phyloP scores from a whole-genome alignment of 2,797 vertebrate species.

The Myoxocephalus aenaeus region DNA sequence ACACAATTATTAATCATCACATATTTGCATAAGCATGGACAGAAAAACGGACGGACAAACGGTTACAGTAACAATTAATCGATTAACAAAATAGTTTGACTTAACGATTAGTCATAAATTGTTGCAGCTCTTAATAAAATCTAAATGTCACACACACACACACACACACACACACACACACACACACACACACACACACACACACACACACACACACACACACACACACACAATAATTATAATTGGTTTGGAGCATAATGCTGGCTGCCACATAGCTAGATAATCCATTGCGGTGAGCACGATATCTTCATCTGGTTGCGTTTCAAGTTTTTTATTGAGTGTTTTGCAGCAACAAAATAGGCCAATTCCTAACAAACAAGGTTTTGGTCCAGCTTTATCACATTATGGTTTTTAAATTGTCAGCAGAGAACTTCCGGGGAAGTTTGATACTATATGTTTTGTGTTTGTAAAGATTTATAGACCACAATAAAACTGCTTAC shows the following conservation, averaged over 20 bases:
- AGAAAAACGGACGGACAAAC: background rate
- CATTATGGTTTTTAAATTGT: background rate
- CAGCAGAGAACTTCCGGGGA: background rate
- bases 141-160: background rate
- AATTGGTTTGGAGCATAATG: constrained; percentile 23
- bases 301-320: constrained; percentile 41
- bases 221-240: constrained; percentile 16
- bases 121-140: background rate
- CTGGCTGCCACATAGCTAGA: constrained; percentile 18
- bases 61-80: background rate
- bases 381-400: background rate
- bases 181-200: too few relatives aligned
- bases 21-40: background rate
- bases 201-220: background rate
- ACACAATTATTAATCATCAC: background rate
- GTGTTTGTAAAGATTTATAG: background rate
- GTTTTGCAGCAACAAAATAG: constrained; percentile 28
- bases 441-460: background rate
- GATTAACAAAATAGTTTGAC: background rate
- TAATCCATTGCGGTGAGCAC: constrained; percentile 32
- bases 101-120: background rate
- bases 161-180: background rate
- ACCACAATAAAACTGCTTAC: background rate
- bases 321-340: constrained; percentile 33
- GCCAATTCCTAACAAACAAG: background rate